Conservation (phyloP, 2,797 vertebrate species). For the Hippopotamyrus pictus region DNA sequence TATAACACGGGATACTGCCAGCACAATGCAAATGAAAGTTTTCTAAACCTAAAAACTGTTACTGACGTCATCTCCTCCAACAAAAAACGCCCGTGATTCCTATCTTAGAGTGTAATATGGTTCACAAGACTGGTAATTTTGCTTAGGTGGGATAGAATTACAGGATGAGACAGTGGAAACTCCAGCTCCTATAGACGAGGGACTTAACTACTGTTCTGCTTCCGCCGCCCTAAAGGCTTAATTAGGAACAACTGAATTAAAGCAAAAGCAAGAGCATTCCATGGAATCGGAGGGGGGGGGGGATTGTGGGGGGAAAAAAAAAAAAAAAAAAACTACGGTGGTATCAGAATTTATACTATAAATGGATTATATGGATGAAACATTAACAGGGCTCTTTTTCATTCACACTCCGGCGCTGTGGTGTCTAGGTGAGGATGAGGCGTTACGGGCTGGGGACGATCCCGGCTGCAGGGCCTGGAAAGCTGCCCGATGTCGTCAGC, state of each 20-base stretch:
- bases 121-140: not conserved
- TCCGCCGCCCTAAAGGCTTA: not conserved
- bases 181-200: not conserved
- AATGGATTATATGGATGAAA: constrained; percentile 2
- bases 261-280: not conserved
- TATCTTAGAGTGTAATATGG: not conserved
- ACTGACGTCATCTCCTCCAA: not conserved
- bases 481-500: not conserved
- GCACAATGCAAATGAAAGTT: not conserved
- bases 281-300: not conserved
- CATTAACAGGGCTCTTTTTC: not conserved
- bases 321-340: no score
- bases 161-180: not conserved
- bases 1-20: not conserved
- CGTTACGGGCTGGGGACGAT: not conserved
- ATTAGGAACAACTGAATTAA: not conserved
- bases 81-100: not conserved
- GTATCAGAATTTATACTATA: not conserved
- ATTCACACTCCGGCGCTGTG: not conserved
- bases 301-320: not conserved
- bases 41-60: not conserved
- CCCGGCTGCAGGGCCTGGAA: not conserved
- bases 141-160: not conserved
- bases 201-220: not conserved
- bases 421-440: not conserved